Conservation (phyloP, 2,888 invertebrate species). For the Aspidiotus rigidus region DNA sequence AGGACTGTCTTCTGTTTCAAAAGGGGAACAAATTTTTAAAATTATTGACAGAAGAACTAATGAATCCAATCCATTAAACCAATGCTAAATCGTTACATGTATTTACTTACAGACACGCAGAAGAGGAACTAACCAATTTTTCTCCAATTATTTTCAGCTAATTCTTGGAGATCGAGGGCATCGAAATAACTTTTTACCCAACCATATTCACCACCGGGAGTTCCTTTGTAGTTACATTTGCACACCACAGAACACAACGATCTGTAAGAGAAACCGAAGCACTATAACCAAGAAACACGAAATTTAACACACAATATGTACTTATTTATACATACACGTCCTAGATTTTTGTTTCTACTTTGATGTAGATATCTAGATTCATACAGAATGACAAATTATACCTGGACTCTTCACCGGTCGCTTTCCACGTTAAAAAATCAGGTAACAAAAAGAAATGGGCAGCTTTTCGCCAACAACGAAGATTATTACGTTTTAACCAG, state of each 20-base stretch:
- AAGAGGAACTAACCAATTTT: conserved; percentile 53
- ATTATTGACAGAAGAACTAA: too few species aligned
- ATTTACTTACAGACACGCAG: too few species aligned
- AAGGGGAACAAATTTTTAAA: too few species aligned
- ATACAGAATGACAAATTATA: conserved; percentile 47
- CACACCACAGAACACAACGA: conserved; percentile 87
- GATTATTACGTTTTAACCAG: conserved; percentile 74
- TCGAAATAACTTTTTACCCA: conserved; percentile 69
- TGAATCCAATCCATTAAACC: too few species aligned
- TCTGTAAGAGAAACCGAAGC: conserved; percentile 45
- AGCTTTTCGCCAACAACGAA: conserved; percentile 58
- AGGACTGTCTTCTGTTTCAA: too few species aligned
- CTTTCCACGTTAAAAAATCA: conserved; percentile 87
- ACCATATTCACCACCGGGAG: conserved; percentile 48
- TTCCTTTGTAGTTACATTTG: conserved; percentile 78
- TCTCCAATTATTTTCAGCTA: conserved; percentile 55
- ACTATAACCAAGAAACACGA: neutral
- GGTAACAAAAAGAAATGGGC: conserved; percentile 72
- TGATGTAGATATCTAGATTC: conserved; percentile 44
- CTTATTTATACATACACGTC: neutral
- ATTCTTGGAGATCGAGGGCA: conserved; percentile 64
- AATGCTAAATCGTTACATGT: too few species aligned
- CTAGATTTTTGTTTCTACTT: conserved; percentile 42
- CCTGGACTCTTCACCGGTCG: conserved; percentile 64
- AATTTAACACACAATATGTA: neutral